Evolutionary conservation across 2,113 vertebrate genomes (phyloP), one percentile per base, ranked within the genome.

Genomic region (Patagioenas fasciata): DNA sequence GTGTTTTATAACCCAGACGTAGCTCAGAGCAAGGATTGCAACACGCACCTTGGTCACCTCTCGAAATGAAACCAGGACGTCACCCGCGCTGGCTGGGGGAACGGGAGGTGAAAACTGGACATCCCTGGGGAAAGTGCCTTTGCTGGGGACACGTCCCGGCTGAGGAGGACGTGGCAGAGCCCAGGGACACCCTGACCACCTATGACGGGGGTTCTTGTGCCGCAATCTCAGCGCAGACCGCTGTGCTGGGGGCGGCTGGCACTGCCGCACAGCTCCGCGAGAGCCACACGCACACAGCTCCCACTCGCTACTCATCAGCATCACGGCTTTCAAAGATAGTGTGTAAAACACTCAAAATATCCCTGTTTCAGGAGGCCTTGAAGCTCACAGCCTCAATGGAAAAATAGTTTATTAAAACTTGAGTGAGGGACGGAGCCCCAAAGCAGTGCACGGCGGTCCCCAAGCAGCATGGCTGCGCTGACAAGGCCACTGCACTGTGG

Each of bases 81-180:
- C 5, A 6, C 56, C 3, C 4, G 24, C 48, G n/a, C 36, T 42
- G 38, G 11, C 17, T n/a, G 61, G 21, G 51, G 32, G 29, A 34
- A 2, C 13, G 34, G n/a, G n/a, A 19, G 48, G 6, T 3, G 48
- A 23, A 20, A 57, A 19, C 10, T 10, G 29, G 15, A 6, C 24
- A 5, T 4, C 15, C 67, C 56, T 28, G 32, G 51, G 56, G 36
- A 31, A 26, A 66, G 51, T 32, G 23, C 23, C 40, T 54, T 0
- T 0, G 29, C 15, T 4, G 69, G 57, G 48, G 32, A 44, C 48
- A 4, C 0, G 0, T 50, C 54, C 58, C 5, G 1, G 32, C 0
- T 0, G 5, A 26, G 26, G 29, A 29, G 48, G 16, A 58, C 70
- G 17, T 0, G 0, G 50, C 14, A 29, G 38, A 5, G 34, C 47